Base-by-base conservation (phyloP, 2,888 invertebrate genomes). In the Oxyscelio sp. region DNA sequence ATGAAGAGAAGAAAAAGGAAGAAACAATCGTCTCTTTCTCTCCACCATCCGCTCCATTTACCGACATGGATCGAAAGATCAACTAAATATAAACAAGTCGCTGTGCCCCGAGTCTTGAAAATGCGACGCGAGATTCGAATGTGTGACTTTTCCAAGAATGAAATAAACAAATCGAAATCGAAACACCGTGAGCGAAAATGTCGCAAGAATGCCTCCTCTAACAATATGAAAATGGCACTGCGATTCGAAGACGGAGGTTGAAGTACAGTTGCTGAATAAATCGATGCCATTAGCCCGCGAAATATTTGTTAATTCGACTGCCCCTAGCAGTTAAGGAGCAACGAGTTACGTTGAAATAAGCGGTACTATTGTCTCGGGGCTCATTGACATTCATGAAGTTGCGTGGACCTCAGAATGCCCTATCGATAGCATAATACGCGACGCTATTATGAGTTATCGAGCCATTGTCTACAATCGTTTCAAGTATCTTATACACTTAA, bases 361-460 rank as follows among this genome's bases (percentile, higher is more conserved):
- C 79, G 75, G 87, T 83, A 65, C 91, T 90, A 92, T 92, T 92
- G 91, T 91, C 87, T 88, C 79, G 83, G 75, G 71, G 84, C 90
- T 91, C 91, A 91, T 92, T 92, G 92, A 83, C 90, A 93, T 92
- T 91, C 91, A 91, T 91, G 89, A 89, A 89, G 88, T 88, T 63
- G 88, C 88, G 84, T 89, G 89, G 89, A 86, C 88, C 88, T 88
- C 87, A 71, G 85, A 71, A 87, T 87, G 85, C 90, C 89, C 90
- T 91, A 92, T 93, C 92, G 91, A 92, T 92, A 90, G 91, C 87
- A 91, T 92, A 92, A 92, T 93, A 88, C 88, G 86, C 89, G 87
- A 92, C 88, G 89, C 92, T 93, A 93, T 93, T 93, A 93, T 93
- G 92, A 93, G 90, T 93, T 93, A 93, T 93, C 91, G 92, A 79